Evolutionary conservation across 2,797 vertebrate species (phyloP).

Genomic region (Lutjanus argentimaculatus): DNA sequence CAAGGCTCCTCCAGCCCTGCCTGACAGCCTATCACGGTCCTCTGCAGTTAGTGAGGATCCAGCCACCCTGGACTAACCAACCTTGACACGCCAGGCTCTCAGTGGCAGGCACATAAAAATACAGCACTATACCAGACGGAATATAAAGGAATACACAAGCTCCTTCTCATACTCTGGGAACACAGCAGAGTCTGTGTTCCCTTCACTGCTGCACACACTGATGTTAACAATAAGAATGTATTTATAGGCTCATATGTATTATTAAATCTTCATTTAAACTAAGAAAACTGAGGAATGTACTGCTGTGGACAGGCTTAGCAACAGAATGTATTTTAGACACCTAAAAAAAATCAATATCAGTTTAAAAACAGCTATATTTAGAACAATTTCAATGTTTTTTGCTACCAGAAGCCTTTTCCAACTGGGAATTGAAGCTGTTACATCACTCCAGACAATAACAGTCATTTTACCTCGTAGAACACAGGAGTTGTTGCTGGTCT

Average conservation of each 20-base stretch:
- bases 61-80: constrained; percentile 49
- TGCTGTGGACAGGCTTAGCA: no score
- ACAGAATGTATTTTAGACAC: no score
- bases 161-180: constrained; percentile 2
- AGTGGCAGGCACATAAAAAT: constrained; percentile 4
- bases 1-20: constrained; percentile 44
- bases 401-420: no score
- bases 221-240: not conserved
- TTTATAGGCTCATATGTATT: not conserved
- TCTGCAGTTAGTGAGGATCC: constrained; percentile 34
- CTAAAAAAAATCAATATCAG: no score
- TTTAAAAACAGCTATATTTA: no score
- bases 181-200: not conserved
- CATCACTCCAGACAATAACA: no score
- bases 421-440: no score
- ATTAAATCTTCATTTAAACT: not conserved
- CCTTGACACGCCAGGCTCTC: constrained; percentile 37
- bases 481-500: no score
- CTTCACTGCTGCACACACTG: not conserved
- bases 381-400: no score
- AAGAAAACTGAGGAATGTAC: no score
- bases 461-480: no score
- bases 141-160: constrained; percentile 15
- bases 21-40: constrained; percentile 56
- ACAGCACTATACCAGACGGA: not conserved